Evolutionary conservation across 2,113 vertebrate species (phyloP), one percentile per base, ranked within the genome.

Genomic region (Pholis gunnellus): DNA sequence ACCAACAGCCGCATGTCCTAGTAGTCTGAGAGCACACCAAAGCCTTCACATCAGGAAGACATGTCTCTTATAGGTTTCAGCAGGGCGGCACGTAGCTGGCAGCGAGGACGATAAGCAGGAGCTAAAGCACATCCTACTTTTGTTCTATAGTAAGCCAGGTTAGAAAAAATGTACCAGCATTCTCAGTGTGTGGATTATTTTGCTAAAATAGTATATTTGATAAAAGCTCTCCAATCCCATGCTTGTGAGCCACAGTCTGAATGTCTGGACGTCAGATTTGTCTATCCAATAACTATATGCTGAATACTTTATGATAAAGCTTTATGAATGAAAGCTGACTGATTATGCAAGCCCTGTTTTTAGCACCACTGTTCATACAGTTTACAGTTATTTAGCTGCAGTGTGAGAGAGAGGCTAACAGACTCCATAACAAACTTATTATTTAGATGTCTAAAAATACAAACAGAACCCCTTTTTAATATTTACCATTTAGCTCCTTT

Each of bases 91-190:
- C 42, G 25, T 73, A 56, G 48, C 72, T 83, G 44, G 44, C 42
- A 73, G 75, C 0, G 2, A 73, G 64, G 69, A 54, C 87, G 78
- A 86, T 75, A 87, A 85, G 79, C 65, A 82, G 60, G 36, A 56
- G 81, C 67, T 83, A 75, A 82, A 85, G 54, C 86, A 76, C 79
- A 90, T 87, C 86, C 79, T 85, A 80, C 70, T 86, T 87, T 87
- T 67, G 84, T 84, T 89, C 68, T 72, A 82, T 76, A 86, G 88
- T 77, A 88, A 88, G 72, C 77, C 46, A 20, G 15, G 56, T 84
- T 75, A 40, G 75, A 91, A 89, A 85, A 84, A 74, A 90, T 79
- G 17, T 75, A 65, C 71, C 76, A 72, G 38, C 48, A 72, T 50
- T 83, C 60, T 34, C 75, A 80, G 75, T 75, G n/a, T 69, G 13